Percentiles rank a stretch among this genome's conserved stretches.
Evolutionary conservation across 2,797 vertebrate species (phyloP).

Genomic region (Columba guinea): DNA sequence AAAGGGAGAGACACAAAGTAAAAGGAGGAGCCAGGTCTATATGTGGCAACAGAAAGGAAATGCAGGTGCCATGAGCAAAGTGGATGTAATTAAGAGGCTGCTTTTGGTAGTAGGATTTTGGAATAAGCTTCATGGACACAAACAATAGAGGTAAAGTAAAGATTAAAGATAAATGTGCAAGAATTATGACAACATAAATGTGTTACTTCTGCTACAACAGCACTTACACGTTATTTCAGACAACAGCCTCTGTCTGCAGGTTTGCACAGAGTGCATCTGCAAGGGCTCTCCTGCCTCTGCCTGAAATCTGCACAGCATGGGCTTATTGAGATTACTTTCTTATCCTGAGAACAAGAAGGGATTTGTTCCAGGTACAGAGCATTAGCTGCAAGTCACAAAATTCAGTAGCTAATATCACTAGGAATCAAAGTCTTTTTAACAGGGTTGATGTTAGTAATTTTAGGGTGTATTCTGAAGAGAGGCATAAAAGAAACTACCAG

Average conservation of each 20-base stretch:
- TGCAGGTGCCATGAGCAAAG: background rate
- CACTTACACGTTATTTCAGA: background rate
- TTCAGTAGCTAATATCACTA: background rate
- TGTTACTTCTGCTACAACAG: background rate
- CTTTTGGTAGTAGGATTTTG: background rate
- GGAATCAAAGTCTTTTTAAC: background rate
- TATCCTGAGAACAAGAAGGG: background rate
- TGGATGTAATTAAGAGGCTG: background rate
- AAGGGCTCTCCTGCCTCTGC: background rate
- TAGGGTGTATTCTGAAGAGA: background rate
- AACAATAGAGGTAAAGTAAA: background rate
- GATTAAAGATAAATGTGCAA: background rate
- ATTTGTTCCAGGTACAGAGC: background rate
- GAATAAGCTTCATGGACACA: background rate
- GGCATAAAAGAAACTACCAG: background rate
- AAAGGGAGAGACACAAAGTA: background rate
- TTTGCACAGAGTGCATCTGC: background rate
- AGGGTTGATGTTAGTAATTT: background rate
- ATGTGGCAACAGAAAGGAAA: background rate
- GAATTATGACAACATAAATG: background rate
- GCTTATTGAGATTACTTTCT: background rate
- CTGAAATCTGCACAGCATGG: background rate
- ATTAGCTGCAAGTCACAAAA: constrained; percentile 3
- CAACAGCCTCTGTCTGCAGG: background rate
- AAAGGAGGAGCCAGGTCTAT: accelerated